Conservation (phyloP, 2,113 vertebrate genomes). For the Muntiacus muntjak region DNA sequence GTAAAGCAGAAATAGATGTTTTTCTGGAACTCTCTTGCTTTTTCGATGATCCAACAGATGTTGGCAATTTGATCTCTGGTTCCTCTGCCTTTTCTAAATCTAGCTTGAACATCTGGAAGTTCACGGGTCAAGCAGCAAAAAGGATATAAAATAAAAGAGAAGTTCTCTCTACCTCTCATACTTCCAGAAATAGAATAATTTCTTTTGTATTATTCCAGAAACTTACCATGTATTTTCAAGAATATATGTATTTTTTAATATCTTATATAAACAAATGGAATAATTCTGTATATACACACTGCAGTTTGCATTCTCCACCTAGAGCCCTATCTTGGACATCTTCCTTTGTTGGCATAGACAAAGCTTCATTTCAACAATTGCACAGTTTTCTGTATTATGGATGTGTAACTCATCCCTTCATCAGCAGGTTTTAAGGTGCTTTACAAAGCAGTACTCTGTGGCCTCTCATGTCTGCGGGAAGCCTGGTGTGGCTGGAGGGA, state of each 20-base stretch:
- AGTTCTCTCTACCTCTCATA: neutral
- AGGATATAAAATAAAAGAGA: neutral
- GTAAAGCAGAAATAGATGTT: neutral
- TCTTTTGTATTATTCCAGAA: constrained; percentile 22
- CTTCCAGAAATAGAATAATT: neutral
- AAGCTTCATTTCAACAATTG: neutral
- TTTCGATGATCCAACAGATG: neutral
- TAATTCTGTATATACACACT: neutral
- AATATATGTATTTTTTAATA: neutral
- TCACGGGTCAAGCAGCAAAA: neutral
- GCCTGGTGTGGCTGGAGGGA: neutral
- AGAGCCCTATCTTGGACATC: neutral
- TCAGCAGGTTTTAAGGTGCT: neutral
- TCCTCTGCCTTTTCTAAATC: neutral
- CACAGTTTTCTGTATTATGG: neutral
- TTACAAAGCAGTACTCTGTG: neutral
- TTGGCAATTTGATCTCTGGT: neutral
- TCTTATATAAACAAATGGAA: neutral
- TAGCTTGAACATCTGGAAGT: neutral
- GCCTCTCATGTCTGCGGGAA: neutral
- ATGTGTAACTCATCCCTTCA: neutral
- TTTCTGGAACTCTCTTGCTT: neutral
- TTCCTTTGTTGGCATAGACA: neutral
- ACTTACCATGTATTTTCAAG: neutral
- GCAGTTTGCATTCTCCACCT: neutral